Conservation (phyloP, 1,140 invertebrate species). For the Hetaerina americana region DNA sequence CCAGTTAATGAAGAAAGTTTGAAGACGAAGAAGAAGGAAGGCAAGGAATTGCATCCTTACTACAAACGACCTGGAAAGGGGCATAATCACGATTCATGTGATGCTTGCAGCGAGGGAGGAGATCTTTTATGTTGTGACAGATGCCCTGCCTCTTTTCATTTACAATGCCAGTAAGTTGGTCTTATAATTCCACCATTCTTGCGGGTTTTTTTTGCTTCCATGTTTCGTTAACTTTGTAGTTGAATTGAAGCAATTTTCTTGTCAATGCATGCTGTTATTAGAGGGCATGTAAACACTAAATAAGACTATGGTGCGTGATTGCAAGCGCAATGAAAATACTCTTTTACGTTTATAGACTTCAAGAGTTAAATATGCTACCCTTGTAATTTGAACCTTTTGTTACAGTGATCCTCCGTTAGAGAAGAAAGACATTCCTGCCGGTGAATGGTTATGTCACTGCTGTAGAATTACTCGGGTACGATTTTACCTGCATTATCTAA, state of each 20-base stretch:
- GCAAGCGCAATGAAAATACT: no score
- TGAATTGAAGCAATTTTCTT: neutral
- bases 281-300: no score
- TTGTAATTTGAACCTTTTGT: slow-evolving; percentile 17
- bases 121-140: slow-evolving; percentile 91
- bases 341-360: neutral
- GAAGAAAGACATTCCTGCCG: slow-evolving; percentile 75
- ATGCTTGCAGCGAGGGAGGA: slow-evolving; percentile 83
- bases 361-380: neutral
- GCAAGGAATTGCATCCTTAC: slow-evolving; percentile 60
- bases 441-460: slow-evolving; percentile 79
- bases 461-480: slow-evolving; percentile 32
- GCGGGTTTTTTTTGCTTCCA: neutral
- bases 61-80: slow-evolving; percentile 73
- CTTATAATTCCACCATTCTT: slow-evolving; percentile 1
- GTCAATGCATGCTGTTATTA: no score
- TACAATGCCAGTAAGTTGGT: slow-evolving; percentile 76
- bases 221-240: neutral
- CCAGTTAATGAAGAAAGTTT: slow-evolving; percentile 56
- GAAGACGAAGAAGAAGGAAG: slow-evolving; percentile 34
- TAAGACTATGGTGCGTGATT: no score
- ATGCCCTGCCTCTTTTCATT: slow-evolving; percentile 88
- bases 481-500: neutral
- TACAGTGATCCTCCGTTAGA: slow-evolving; percentile 77
- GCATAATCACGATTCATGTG: slow-evolving; percentile 88